Evolutionary conservation across 2,113 vertebrate genomes (phyloP), one percentile per base, ranked within the genome.

Genomic region (Scartelaos histophorus): DNA sequence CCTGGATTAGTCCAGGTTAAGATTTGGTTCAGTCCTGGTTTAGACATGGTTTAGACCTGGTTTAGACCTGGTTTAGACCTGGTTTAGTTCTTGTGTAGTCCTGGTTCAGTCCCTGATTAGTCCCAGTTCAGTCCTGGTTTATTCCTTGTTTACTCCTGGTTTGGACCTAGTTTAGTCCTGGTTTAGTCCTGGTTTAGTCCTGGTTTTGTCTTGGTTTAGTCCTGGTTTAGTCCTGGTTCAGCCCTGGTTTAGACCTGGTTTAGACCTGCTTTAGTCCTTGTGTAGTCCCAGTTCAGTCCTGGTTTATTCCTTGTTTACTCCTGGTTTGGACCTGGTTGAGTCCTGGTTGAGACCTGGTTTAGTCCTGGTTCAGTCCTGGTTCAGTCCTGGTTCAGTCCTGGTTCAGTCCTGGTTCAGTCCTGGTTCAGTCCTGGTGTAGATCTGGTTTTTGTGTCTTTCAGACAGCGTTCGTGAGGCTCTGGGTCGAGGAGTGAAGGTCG

Each of bases 401-500:
- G 51, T n/a, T 53, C n/a, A 53, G 51, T n/a, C 51, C 51, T n/a
- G 51, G 51, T 53, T 53, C 19, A n/a, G 51, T n/a, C 3, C 7
- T 6, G 19, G 51, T 53, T 19, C 7, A 7, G 16, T 7, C 3
- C 17, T 53, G 3, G 51, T 53, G n/a, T n/a, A n/a, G 16, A 4
- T 5, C 19, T 19, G 1, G 24, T 60, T 13, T 0, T 25, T 13
- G 10, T 29, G 24, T 29, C 6, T 29, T 60, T 9, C 21, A 94
- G 93, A 93, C 81, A 93, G 93, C 1, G 90, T 97, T 78, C 95
- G 94, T 89, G 97, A 98, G 88, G 95, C 96, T 66, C 94, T 97
- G 86, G 96, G 96, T 15, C 94, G 90, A 66, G 93, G 94, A 88
- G 93, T 96, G 56, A 97, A 96, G 88, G 94, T 98, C 78, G 91